Percentiles rank a stretch among this genome's conserved stretches.
These are phyloP conservation scores for Scylla paramamosain DNA, from an alignment of 1,140 invertebrate species.

Conservation along the genomic window DNA sequence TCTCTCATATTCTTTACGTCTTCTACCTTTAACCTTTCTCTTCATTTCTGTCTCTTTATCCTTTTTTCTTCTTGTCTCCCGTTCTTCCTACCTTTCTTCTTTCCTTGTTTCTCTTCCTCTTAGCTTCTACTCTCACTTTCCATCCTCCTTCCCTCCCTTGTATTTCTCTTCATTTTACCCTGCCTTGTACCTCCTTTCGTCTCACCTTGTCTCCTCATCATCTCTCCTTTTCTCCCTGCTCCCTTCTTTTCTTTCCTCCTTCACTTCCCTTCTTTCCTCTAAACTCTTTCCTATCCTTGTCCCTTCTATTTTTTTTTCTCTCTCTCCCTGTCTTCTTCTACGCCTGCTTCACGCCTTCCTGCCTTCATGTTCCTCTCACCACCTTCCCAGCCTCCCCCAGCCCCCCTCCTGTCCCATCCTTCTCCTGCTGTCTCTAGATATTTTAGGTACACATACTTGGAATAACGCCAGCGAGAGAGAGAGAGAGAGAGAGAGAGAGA, in stretches of 20 bases:
- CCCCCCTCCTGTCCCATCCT: background rate
- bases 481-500: conserved; percentile 7
- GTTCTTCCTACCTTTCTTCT: background rate
- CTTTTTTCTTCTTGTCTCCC: background rate
- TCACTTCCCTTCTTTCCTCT: background rate
- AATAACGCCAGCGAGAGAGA: background rate
- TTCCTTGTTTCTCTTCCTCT: background rate
- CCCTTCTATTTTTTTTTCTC: background rate
- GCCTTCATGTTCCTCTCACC: background rate
- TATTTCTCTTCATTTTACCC: background rate
- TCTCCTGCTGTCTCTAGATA: background rate
- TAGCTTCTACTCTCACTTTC: too few relatives aligned
- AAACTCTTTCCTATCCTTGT: background rate
- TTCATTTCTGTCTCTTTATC: background rate
- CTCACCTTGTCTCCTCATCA: background rate
- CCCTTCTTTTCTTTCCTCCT: background rate
- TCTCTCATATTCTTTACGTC: background rate
- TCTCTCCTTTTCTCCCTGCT: background rate
- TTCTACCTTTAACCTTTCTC: background rate
- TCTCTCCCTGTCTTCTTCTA: background rate
- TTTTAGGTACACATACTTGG: conserved; percentile 15
- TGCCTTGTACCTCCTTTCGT: background rate
- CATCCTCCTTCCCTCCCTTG: background rate
- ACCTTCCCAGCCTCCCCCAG: background rate
- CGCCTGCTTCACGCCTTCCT: too few relatives aligned